These are phyloP conservation scores for Ceratoteleas bidentatus DNA, from an alignment of 1,140 invertebrate genomes.

Conservation along the genomic window DNA sequence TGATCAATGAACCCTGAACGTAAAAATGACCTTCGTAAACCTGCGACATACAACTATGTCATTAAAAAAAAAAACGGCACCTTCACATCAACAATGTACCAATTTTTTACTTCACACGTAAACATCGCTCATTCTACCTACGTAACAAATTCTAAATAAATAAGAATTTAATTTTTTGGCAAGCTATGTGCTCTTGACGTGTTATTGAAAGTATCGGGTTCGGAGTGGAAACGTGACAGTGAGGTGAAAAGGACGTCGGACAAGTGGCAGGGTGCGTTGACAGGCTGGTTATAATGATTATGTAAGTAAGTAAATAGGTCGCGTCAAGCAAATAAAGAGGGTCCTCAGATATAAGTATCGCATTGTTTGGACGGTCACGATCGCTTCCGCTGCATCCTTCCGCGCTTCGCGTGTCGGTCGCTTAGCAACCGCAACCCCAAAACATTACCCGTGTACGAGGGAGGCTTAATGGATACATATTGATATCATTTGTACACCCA, in stretches of 20 bases:
- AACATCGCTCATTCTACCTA: too few relatives aligned
- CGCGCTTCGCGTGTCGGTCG: constrained; percentile 67
- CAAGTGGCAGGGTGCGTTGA: constrained; percentile 11
- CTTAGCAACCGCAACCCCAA: constrained; percentile 74
- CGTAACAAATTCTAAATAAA: too few relatives aligned
- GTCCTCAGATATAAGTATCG: constrained; percentile 68
- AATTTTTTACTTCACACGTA: too few relatives aligned
- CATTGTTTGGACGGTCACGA: constrained; percentile 73
- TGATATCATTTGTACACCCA: constrained; percentile 76
- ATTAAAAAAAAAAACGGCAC: neutral
- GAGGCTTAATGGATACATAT: constrained; percentile 76
- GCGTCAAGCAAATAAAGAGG: constrained; percentile 50
- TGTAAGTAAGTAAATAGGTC: constrained; percentile 58
- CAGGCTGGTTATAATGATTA: constrained; percentile 44
- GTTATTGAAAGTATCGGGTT: neutral
- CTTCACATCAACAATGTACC: too few relatives aligned
- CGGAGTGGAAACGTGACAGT: neutral
- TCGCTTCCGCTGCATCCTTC: constrained; percentile 71
- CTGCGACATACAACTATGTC: constrained; percentile 1
- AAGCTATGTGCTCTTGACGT: too few relatives aligned
- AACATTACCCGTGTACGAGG: constrained; percentile 69
- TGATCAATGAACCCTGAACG: too few relatives aligned
- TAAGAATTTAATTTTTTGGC: too few relatives aligned
- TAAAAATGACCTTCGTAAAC: too few relatives aligned
- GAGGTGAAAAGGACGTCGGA: neutral